Percentiles rank a stretch among this genome's conserved stretches.
Conservation (phyloP, 2,113 vertebrate genomes). For the Pygoscelis antarcticus region DNA sequence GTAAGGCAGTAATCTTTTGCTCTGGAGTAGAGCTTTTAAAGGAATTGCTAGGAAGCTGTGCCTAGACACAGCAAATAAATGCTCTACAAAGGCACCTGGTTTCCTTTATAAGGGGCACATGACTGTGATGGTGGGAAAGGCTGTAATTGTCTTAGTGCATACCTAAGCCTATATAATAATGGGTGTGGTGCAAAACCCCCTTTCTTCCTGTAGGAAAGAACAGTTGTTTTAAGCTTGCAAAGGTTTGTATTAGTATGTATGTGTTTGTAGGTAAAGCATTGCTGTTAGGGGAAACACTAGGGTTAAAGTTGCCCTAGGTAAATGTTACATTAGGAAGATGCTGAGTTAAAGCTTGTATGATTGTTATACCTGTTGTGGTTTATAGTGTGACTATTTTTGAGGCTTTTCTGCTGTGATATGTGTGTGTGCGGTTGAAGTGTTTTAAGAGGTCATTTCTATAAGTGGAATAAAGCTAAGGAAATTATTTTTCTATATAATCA, state of each 20-base stretch:
- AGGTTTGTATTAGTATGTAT: accelerated
- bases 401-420: not conserved
- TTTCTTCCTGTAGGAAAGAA: not conserved
- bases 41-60: not conserved
- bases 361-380: not conserved
- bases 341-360: not conserved
- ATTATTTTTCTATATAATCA: not conserved
- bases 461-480: not conserved
- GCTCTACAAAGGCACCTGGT: not conserved
- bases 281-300: not conserved
- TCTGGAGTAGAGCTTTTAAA: not conserved
- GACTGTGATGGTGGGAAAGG: not conserved
- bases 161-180: not conserved
- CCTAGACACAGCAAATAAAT: not conserved
- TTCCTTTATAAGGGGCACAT: not conserved
- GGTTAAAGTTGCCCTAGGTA: not conserved
- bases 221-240: not conserved
- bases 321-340: not conserved
- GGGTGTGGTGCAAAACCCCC: accelerated
- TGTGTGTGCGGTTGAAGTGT: not conserved
- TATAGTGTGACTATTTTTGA: not conserved
- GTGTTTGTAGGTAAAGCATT: not conserved
- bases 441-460: not conserved
- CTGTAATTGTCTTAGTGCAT: not conserved
- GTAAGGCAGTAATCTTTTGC: not conserved